Evolutionary conservation across 2,113 vertebrate species (phyloP), one percentile per base, ranked within the genome.

Genomic region (Atherinomorus stipes): DNA sequence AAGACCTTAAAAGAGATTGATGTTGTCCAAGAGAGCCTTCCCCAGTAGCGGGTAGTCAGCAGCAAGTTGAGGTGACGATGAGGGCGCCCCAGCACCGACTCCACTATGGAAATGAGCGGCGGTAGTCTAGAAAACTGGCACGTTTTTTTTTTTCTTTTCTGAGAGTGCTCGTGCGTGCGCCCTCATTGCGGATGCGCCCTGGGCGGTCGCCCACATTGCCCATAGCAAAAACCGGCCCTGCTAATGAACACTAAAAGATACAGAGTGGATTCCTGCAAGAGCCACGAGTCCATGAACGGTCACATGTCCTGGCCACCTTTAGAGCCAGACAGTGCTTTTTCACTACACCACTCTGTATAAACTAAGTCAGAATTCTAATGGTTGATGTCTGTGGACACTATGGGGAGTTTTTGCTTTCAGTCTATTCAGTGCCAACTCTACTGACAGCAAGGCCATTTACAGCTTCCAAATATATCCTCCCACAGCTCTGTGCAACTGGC

Each of bases 401-500:
- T 50, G 26, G 40, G 31, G 31, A 38, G 54, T 53, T 71, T 76
- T 79, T 28, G 34, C 44, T 50, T 69, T 62, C 34, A 25, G n/a
- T 78, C 57, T 54, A 40, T 67, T 90, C 60, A 61, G 44, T 74
- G 77, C 57, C 78, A 74, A 23, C 31, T 70, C 26, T 38, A 80
- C 54, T 80, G 78, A 90, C 83, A 81, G 78, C 75, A 62, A 71
- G 18, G 47, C 58, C 67, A 67, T 90, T 89, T 80, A 71, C 65
- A 79, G 70, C 72, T 64, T 80, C 72, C 76, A 85, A 84, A 87
- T 85, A 85, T 73, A 83, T 71, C 59, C 62, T 42, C 23, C 51
- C n/a, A 57, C 51, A 31, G 49, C 44, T 53, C 28, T 34, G 25
- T 62, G 31, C 59, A 56, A 70, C 71, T 58, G 59, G 52, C 50